phyloP scores from a whole-genome alignment of 2,797 vertebrate species.

The Euthynnus affinis region DNA sequence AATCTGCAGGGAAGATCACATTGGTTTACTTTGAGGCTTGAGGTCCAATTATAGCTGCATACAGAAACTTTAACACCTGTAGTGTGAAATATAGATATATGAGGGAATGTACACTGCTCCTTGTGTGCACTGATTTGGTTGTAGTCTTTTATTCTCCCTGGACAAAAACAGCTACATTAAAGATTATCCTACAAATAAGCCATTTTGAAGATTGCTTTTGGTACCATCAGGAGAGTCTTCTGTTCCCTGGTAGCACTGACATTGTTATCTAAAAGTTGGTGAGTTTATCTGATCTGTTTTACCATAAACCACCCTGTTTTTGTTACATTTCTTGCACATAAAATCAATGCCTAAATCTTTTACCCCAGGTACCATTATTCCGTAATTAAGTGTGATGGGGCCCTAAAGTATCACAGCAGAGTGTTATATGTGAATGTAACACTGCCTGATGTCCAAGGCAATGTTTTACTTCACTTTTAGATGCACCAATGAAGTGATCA shows the following conservation, averaged over 20 bases:
- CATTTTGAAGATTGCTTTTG: constrained; percentile 59
- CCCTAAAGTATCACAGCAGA: constrained; percentile 20
- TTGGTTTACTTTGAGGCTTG: constrained; percentile 50
- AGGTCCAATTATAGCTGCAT: constrained; percentile 29
- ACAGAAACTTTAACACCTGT: constrained; percentile 20
- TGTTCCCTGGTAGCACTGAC: constrained; percentile 23
- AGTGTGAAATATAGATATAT: constrained; percentile 11
- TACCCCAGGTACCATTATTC: constrained; percentile 9
- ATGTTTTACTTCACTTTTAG: constrained; percentile 30
- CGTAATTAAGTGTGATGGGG: constrained; percentile 19
- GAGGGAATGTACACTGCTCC: constrained; percentile 6
- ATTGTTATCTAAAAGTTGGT: constrained; percentile 14
- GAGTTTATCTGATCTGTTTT: constrained; percentile 14
- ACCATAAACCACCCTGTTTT: background rate
- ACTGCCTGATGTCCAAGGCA: background rate
- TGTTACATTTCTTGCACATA: constrained; percentile 23
- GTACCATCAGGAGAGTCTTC: constrained; percentile 24
- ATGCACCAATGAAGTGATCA: constrained; percentile 49
- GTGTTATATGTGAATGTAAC: constrained; percentile 6
- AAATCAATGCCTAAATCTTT: constrained; percentile 30
- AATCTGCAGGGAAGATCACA: constrained; percentile 48
- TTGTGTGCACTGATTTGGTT: constrained; percentile 17
- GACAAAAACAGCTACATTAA: constrained; percentile 30
- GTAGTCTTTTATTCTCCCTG: constrained; percentile 28
- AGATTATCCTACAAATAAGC: constrained; percentile 49